Percentiles rank a stretch among this genome's conserved stretches.
phyloP scores from a whole-genome alignment of 2,113 vertebrate species.

The Leptobrachium ailaonicum region DNA sequence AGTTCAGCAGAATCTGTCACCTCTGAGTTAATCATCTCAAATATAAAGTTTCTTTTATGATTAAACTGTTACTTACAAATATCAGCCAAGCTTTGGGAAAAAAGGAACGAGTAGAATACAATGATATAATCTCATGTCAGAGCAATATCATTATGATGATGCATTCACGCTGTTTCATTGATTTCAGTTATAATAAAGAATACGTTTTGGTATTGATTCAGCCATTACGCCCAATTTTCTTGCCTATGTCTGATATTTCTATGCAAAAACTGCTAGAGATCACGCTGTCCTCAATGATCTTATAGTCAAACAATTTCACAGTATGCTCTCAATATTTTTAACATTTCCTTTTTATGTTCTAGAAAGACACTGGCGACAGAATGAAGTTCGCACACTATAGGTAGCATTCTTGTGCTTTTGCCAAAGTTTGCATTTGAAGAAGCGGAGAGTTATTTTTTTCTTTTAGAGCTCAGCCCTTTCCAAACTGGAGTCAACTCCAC shows the following conservation, averaged over 20 bases:
- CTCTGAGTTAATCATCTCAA: no score
- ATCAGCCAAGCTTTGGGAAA: not conserved
- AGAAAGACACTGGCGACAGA: not conserved
- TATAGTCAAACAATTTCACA: constrained; percentile 55
- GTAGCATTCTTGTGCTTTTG: not conserved
- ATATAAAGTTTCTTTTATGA: not conserved
- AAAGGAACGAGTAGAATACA: constrained; percentile 1
- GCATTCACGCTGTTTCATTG: constrained; percentile 61
- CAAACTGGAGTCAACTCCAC: no score
- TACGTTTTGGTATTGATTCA: constrained; percentile 52
- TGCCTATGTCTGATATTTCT: not conserved
- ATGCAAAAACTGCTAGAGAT: constrained; percentile 33
- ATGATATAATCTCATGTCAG: constrained; percentile 55
- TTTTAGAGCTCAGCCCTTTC: no score
- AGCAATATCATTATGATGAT: constrained; percentile 56
- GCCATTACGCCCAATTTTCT: constrained; percentile 53
- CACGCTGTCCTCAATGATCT: constrained; percentile 53
- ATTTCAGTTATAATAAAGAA: constrained; percentile 63
- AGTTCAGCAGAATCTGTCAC: no score
- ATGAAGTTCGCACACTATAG: not conserved
- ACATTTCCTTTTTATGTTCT: constrained; percentile 13
- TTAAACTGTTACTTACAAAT: not conserved
- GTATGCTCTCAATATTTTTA: constrained; percentile 4
- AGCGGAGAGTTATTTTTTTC: not conserved
- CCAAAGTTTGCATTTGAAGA: not conserved